A percentile compares a stretch with the other conserved stretches of the same genome.
phyloP scores from a whole-genome alignment of 1,140 invertebrate genomes.

The Ceratina australensis region DNA sequence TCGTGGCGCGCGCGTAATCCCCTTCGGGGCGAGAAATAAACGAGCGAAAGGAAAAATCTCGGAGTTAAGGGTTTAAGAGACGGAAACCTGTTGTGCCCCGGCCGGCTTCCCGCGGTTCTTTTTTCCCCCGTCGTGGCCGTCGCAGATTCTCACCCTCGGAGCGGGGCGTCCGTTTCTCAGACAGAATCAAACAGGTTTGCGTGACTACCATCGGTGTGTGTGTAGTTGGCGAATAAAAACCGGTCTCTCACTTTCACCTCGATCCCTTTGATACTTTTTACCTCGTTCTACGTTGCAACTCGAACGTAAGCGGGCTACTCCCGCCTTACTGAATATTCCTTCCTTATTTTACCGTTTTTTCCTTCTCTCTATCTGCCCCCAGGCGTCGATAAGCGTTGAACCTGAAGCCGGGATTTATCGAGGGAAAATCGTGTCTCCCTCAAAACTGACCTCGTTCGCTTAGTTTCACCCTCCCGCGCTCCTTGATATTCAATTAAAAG shows the following conservation, averaged over 20 bases:
- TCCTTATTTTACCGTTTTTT: not conserved
- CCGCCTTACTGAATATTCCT: not conserved
- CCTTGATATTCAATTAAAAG: conserved; percentile 11
- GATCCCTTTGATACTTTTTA: conserved; percentile 45
- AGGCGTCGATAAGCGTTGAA: too few species aligned
- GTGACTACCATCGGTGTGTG: not conserved
- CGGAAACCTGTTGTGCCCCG: conserved; percentile 60
- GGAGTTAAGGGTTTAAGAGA: conserved; percentile 56
- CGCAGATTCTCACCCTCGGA: conserved; percentile 55
- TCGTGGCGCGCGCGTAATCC: conserved; percentile 25
- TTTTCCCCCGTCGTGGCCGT: conserved; percentile 36
- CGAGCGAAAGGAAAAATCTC: conserved; percentile 43
- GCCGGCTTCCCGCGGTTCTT: conserved; percentile 34
- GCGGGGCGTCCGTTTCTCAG: conserved; percentile 52
- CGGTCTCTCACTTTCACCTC: conserved; percentile 17
- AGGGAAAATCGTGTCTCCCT: not conserved
- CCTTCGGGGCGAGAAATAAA: conserved; percentile 38
- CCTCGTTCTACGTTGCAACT: not conserved
- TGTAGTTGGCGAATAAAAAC: conserved; percentile 45
- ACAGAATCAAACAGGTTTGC: conserved; percentile 64
- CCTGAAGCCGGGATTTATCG: not conserved
- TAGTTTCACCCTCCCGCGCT: not conserved
- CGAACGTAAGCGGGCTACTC: not conserved
- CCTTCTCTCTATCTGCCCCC: too few species aligned
- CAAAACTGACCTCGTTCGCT: not conserved